phyloP scores from a whole-genome alignment of 2,888 invertebrate species.

The Amphiduros pacificus region DNA sequence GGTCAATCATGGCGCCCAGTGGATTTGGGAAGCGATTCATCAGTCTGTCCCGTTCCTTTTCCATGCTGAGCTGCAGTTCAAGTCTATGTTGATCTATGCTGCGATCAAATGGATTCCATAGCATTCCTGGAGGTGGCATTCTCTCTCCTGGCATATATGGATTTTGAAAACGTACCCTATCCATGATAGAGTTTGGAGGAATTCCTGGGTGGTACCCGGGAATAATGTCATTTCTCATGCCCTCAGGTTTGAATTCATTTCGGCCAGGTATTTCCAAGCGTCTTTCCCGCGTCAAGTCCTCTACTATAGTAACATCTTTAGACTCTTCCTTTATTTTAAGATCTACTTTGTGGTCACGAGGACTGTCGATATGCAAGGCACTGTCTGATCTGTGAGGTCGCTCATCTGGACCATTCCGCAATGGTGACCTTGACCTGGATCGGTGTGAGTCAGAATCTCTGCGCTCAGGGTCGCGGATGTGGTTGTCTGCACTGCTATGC shows the following conservation, averaged over 20 bases:
- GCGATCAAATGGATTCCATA: constrained; percentile 21
- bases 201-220: constrained; percentile 7
- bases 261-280: background rate
- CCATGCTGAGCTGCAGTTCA: constrained; percentile 12
- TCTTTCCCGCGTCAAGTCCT: background rate
- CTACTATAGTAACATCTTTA: constrained; percentile 8
- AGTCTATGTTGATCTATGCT: constrained; percentile 3
- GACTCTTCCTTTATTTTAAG: constrained; percentile 22
- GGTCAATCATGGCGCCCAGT: constrained; percentile 20
- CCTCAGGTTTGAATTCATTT: background rate
- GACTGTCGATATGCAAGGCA: constrained; percentile 64
- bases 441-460: constrained; percentile 6
- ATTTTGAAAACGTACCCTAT: constrained; percentile 8
- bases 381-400: constrained; percentile 79
- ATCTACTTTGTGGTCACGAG: too few relatives aligned
- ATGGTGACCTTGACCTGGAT: constrained; percentile 23
- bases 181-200: constrained; percentile 5
- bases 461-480: background rate
- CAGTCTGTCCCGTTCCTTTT: constrained; percentile 17
- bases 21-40: constrained; percentile 8
- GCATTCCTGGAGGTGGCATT: background rate
- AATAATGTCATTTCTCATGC: constrained; percentile 2
- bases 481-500: constrained; percentile 9
- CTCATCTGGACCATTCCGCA: constrained; percentile 24
- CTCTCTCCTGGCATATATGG: constrained; percentile 10